phyloP scores from a whole-genome alignment of 2,113 vertebrate genomes.

The Lota lota region DNA sequence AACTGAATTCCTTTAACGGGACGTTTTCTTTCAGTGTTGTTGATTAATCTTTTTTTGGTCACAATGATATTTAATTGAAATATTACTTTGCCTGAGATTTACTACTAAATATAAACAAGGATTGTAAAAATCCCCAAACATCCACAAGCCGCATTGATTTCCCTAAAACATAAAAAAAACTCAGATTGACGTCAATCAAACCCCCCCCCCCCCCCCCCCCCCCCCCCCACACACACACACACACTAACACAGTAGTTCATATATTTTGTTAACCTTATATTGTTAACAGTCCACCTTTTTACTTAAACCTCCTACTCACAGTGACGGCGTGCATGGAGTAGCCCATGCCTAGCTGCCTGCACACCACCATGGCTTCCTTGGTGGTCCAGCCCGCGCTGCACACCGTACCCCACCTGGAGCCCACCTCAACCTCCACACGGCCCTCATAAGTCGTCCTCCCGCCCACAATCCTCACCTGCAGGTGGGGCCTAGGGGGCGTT shows the following conservation, averaged over 20 bases:
- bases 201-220: too few relatives aligned
- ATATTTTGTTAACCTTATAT: not conserved
- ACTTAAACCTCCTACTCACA: constrained; percentile 69
- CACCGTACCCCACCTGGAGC: constrained; percentile 82
- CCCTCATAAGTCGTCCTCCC: constrained; percentile 80
- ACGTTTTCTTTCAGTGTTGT: too few relatives aligned
- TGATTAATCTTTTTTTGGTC: too few relatives aligned
- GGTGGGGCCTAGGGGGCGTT: constrained; percentile 68
- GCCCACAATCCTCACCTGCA: constrained; percentile 81
- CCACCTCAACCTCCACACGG: constrained; percentile 82
- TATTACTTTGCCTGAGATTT: too few relatives aligned
- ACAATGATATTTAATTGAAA: too few relatives aligned
- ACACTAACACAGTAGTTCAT: not conserved
- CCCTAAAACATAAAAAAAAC: too few relatives aligned
- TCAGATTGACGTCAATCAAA: too few relatives aligned
- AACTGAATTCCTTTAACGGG: too few relatives aligned
- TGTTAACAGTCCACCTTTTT: not conserved
- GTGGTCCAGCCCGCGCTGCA: constrained; percentile 86
- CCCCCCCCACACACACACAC: too few relatives aligned
- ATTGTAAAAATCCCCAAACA: too few relatives aligned
- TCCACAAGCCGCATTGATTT: too few relatives aligned
- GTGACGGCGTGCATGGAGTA: constrained; percentile 85
- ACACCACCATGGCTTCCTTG: constrained; percentile 84
- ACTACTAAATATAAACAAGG: too few relatives aligned
- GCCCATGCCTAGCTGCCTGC: constrained; percentile 85